Conservation (phyloP, 2,797 vertebrate genomes). For the Muscicapa striata region DNA sequence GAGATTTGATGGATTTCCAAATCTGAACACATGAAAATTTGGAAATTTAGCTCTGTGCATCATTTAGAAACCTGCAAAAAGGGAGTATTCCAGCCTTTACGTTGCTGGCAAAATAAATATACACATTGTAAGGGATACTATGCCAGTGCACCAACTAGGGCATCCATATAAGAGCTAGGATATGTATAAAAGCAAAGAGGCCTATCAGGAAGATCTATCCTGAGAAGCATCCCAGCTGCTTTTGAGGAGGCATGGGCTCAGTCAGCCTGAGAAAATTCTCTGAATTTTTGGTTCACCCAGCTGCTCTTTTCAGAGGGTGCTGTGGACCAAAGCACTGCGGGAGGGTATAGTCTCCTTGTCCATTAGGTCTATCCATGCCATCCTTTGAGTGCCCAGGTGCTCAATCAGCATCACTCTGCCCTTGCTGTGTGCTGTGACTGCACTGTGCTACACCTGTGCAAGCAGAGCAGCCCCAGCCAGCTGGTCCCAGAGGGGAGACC, state of each 20-base stretch:
- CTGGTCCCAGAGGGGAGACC: neutral
- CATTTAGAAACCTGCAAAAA: neutral
- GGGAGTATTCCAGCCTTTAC: neutral
- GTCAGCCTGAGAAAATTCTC: neutral
- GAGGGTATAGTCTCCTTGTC: neutral
- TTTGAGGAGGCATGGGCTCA: accelerated
- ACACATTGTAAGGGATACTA: neutral
- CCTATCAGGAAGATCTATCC: neutral
- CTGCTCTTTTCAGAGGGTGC: neutral
- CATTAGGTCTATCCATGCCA: neutral
- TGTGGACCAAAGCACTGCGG: neutral
- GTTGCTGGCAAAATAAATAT: neutral
- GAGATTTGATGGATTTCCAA: neutral
- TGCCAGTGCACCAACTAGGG: neutral
- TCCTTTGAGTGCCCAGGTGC: neutral
- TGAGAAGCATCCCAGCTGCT: neutral
- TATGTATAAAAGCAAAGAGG: neutral
- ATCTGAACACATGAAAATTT: neutral
- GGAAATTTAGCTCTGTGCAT: neutral
- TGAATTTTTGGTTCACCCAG: neutral
- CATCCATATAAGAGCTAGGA: neutral
- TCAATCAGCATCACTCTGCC: neutral
- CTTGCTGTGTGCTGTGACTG: accelerated
- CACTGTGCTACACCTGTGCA: neutral
- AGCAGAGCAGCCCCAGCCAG: neutral